A percentile compares a stretch with the other conserved stretches of the same genome.
Conservation (phyloP, 2,888 invertebrate genomes). For the Sturmia bella region DNA sequence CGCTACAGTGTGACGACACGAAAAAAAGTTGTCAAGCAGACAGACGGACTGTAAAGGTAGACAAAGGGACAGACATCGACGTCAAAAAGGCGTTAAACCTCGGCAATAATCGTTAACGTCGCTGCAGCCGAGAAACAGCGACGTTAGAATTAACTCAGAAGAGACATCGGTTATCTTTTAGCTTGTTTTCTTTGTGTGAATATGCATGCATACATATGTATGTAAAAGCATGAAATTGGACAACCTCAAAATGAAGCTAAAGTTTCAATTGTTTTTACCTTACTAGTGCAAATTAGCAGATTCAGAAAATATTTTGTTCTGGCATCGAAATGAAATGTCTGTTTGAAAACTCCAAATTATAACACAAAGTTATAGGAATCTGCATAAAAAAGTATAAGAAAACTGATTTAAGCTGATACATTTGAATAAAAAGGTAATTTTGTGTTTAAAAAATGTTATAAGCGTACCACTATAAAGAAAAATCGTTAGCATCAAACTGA, state of each 20-base stretch:
- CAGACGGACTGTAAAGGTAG: conserved; percentile 23
- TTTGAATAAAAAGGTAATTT: conserved; percentile 57
- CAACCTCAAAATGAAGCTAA: conserved; percentile 58
- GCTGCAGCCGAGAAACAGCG: conserved; percentile 33
- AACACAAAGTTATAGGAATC: background rate
- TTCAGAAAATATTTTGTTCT: conserved; percentile 7
- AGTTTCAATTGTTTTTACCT: conserved; percentile 45
- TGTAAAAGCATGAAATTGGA: conserved; percentile 36
- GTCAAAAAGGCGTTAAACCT: conserved; percentile 56
- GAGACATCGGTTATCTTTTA: conserved; percentile 56
- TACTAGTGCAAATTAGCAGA: conserved; percentile 2
- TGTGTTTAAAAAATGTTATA: conserved; percentile 22
- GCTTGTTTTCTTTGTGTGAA: conserved; percentile 58
- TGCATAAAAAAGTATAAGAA: conserved; percentile 34
- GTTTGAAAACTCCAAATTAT: conserved; percentile 22
- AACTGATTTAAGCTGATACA: conserved; percentile 35
- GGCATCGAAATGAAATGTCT: conserved; percentile 49
- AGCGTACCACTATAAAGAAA: conserved; percentile 43
- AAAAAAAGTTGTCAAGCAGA: conserved; percentile 24
- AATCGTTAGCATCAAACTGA: conserved; percentile 57
- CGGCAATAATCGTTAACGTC: conserved; percentile 37
- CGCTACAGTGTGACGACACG: conserved; percentile 56
- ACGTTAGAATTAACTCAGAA: conserved; percentile 64
- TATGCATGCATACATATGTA: no score
- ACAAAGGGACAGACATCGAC: conserved; percentile 43